Evolutionary conservation across 2,797 vertebrate genomes (phyloP).

Genomic region (Oryzias sinensis): DNA sequence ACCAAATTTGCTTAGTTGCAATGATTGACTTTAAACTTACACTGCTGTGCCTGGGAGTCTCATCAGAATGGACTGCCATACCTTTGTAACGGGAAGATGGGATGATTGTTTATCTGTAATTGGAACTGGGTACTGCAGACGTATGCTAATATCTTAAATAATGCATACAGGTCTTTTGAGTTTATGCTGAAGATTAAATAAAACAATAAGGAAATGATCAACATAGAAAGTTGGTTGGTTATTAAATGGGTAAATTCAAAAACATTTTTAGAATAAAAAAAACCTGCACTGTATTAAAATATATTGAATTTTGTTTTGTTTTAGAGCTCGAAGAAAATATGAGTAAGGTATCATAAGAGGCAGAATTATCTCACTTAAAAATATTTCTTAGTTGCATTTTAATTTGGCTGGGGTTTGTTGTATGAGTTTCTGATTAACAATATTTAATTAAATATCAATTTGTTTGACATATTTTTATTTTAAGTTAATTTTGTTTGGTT

Average conservation of each 20-base stretch:
- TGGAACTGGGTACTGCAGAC: slow-evolving; percentile 46
- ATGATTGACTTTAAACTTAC: not conserved
- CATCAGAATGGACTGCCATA: slow-evolving; percentile 19
- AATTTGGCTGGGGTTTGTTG: too few species aligned
- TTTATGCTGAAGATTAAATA: too few species aligned
- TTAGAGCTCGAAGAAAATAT: slow-evolving; percentile 14
- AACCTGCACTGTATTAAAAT: slow-evolving; percentile 71
- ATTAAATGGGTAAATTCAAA: slow-evolving; percentile 56
- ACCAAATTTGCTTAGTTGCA: too few species aligned
- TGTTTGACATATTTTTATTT: too few species aligned
- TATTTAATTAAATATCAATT: too few species aligned
- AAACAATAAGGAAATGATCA: slow-evolving; percentile 7
- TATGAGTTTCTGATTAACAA: too few species aligned
- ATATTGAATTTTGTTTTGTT: slow-evolving; percentile 63
- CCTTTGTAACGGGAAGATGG: slow-evolving; percentile 43
- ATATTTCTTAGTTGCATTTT: too few species aligned
- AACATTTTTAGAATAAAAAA: slow-evolving; percentile 73
- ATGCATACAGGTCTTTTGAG: slow-evolving; percentile 40
- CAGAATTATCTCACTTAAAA: too few species aligned
- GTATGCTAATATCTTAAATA: slow-evolving; percentile 46
- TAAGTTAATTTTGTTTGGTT: too few species aligned
- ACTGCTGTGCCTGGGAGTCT: slow-evolving; percentile 32
- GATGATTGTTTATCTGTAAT: slow-evolving; percentile 51
- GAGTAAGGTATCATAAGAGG: too few species aligned
- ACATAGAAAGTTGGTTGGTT: slow-evolving; percentile 13